Evolutionary conservation across 2,797 vertebrate species (phyloP), one percentile per base, ranked within the genome.

Genomic region (Eupleurogrammus muticus): DNA sequence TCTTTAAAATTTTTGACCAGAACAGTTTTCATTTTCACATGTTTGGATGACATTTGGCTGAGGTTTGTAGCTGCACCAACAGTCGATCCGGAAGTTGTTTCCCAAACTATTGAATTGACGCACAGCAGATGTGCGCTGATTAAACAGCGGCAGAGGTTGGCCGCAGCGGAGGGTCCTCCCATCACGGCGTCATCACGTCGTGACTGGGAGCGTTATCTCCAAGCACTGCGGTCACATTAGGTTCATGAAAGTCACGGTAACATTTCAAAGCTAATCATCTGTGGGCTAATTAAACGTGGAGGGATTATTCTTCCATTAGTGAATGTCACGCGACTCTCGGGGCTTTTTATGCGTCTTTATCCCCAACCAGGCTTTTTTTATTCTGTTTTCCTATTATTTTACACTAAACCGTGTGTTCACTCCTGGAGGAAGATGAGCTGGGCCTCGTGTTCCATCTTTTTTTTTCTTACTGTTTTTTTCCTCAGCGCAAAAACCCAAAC

Each of bases 121-220:
- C 35, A 40, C 42, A 44, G 0, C 51, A 17, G 16, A 11, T 1
- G n/a, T n/a, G n/a, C n/a, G n/a, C 40, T 40, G 20, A 17, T 16
- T 23, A 53, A 55, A 34, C 53, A 20, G 66, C 17, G 49, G 54
- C 34, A 14, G 21, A 62, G 32, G 34, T 35, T 32, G 24, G 14
- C 67, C 68, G 67, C 49, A 71, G 52, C 66, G 62, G 60, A 69
- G 76, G 47, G 28, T n/a, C 56, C 59, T 74, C 64, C 50, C 70
- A 46, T 75, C 75, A 50, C 79, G 75, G 81, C 73, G 81, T 66
- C 71, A 55, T 34, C 71, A 59, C 71, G 57, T 78, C 79, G 81
- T 71, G 75, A 63, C 40, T 70, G 70, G 64, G 47, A 10, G 16
- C 42, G 7, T 60, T 56, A 46, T 46, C 48, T 71, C 34, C 11